A percentile compares a stretch with the other conserved stretches of the same genome.
phyloP scores from a whole-genome alignment of 2,113 vertebrate genomes.

The Gymnogyps californianus region DNA sequence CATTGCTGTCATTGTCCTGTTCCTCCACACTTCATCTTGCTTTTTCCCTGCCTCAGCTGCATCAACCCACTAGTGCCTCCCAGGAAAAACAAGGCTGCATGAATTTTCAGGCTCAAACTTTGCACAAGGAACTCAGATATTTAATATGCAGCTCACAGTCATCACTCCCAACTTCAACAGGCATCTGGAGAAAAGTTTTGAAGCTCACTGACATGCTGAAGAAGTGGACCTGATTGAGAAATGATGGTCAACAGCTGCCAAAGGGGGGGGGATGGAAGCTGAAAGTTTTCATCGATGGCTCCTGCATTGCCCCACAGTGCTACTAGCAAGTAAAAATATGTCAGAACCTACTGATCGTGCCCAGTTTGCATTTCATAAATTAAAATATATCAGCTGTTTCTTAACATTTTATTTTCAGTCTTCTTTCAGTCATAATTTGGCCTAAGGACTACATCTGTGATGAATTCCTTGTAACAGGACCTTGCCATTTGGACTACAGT shows the following conservation, averaged over 20 bases:
- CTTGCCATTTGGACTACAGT: slow-evolving; percentile 41
- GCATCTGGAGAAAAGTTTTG: slow-evolving; percentile 41
- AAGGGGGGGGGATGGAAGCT: background rate
- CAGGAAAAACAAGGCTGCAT: background rate
- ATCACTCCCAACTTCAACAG: background rate
- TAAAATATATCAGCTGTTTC: slow-evolving; percentile 48
- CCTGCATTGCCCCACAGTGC: background rate
- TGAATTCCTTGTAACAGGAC: slow-evolving; percentile 35
- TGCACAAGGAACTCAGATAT: background rate
- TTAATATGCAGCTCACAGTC: background rate
- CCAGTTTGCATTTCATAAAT: slow-evolving; percentile 42
- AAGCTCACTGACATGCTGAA: slow-evolving; percentile 17
- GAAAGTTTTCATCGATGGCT: background rate
- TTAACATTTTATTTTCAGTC: slow-evolving; percentile 54
- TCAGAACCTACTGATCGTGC: background rate
- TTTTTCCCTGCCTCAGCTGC: background rate
- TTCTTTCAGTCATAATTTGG: slow-evolving; percentile 41
- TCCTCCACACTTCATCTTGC: background rate
- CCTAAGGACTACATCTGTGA: slow-evolving; percentile 47
- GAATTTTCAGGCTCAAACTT: background rate
- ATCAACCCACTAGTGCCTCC: background rate
- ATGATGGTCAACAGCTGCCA: slow-evolving; percentile 29
- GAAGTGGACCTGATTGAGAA: slow-evolving; percentile 3
- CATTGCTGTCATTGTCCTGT: background rate
- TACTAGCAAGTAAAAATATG: slow-evolving; percentile 23